Evolutionary conservation across 2,888 invertebrate species (phyloP), one percentile per base, ranked within the genome.

Genomic region (Lasioglossum marginatum): DNA sequence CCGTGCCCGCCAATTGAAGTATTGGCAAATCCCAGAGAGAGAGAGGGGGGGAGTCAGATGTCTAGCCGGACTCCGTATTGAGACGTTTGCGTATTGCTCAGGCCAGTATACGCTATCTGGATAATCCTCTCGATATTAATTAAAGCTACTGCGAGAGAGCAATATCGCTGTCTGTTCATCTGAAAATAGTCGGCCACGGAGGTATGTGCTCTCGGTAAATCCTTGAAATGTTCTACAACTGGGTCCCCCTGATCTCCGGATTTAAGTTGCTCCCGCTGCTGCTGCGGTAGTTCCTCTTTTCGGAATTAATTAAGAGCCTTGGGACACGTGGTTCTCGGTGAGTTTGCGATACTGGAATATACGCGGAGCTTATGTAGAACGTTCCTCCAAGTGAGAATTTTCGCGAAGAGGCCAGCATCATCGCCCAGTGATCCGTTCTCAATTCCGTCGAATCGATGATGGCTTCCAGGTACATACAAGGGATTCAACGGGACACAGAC

Each of bases 381-480:
- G 19, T 48, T 48, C 6, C 19, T 19, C 5, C 6, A 14, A 27
- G 27, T 4, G 14, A 14, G n/a, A 14, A 27, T 60, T 60, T 27
- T 27, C n/a, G 12, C n/a, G 3, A n/a, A 4, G 4, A n/a, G 57
- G 0, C 57, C 57, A n/a, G 57, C 0, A n/a, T 57, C 5, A 3
- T 10, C 10, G 31, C 10, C 12, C 57, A 23, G 10, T n/a, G 57
- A 37, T 63, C 37, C 48, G 37, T 70, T 77, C 31, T 52, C 77
- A 37, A n/a, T 70, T 66, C n/a, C 77, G 43, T 79, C 77, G 78
- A 77, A 71, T 27, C 40, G 23, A 45, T 10, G 27, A 45, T 27
- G 16, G 45, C 48, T 90, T 88, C 85, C 66, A 23, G 37, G 83
- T 79, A 85, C 68, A 57, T 79, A 85, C 45, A 27, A 57, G 75